Evolutionary conservation across 2,113 vertebrate genomes (phyloP).

Genomic region (Malurus cyaneus): DNA sequence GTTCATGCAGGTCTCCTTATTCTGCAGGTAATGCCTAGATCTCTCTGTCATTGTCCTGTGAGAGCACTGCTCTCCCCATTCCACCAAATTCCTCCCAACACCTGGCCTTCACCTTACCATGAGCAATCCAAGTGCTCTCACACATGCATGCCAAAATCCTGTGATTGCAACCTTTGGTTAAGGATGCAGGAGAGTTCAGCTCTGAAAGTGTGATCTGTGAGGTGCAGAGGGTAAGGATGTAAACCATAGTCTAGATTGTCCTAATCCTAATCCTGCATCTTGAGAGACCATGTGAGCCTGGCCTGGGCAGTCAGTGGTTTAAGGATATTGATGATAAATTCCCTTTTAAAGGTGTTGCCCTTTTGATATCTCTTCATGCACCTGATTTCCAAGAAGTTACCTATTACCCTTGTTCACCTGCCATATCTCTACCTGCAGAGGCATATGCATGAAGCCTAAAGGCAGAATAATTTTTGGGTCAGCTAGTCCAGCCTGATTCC

Average conservation of each 20-base stretch:
- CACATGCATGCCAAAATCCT: fast-evolving
- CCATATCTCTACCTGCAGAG: not conserved
- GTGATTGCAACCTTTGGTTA: not conserved
- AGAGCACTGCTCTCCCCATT: not conserved
- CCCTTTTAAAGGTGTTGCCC: not conserved
- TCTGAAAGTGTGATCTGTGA: not conserved
- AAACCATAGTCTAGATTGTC: not conserved
- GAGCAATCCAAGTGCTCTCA: not conserved
- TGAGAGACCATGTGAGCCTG: not conserved
- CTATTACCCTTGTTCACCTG: not conserved
- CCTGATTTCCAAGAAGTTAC: not conserved
- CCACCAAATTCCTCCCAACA: not conserved
- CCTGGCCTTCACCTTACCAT: not conserved
- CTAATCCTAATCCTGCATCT: not conserved
- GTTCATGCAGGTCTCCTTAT: not conserved
- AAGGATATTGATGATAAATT: not conserved
- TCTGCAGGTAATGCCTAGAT: not conserved
- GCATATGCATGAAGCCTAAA: not conserved
- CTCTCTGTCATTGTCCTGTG: not conserved
- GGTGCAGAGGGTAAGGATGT: not conserved
- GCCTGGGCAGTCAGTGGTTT: not conserved
- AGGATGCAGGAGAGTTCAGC: not conserved
- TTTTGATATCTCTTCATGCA: not conserved
- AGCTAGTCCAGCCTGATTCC: not conserved
- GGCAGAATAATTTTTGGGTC: not conserved